Conservation (phyloP, 2,797 vertebrate genomes). For the Tympanoctomys barrerae region DNA sequence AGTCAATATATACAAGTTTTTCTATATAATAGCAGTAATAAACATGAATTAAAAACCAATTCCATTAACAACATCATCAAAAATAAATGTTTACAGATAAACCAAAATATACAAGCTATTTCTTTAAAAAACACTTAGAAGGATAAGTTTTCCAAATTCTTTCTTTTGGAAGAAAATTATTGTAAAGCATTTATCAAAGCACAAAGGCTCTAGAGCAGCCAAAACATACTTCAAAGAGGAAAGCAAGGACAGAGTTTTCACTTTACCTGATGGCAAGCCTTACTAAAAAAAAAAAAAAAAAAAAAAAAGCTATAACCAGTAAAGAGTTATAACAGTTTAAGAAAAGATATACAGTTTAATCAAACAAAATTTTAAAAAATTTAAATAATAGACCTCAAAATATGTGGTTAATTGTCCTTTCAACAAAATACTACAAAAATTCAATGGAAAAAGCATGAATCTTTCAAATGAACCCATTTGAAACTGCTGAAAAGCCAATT, state of each 20-base stretch:
- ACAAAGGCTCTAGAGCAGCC: background rate
- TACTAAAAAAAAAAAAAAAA: background rate
- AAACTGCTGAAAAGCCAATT: background rate
- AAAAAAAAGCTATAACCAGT: background rate
- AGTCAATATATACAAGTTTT: background rate
- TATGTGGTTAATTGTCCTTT: background rate
- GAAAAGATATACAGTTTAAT: background rate
- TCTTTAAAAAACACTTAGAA: background rate
- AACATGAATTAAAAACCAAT: slow-evolving; percentile 30
- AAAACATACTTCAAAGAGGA: background rate
- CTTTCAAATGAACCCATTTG: background rate
- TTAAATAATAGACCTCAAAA: background rate
- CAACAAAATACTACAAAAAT: background rate
- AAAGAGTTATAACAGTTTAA: background rate
- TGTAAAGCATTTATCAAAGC: background rate
- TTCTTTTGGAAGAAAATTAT: background rate
- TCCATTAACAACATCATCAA: background rate
- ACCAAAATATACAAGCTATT: background rate
- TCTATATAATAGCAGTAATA: background rate
- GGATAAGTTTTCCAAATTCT: background rate
- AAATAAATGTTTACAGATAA: background rate
- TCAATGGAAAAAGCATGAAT: background rate
- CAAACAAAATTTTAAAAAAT: background rate
- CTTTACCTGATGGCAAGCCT: background rate
- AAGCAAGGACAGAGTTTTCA: background rate